Conservation (phyloP, 2,797 vertebrate genomes). For the Trachops cirrhosus region DNA sequence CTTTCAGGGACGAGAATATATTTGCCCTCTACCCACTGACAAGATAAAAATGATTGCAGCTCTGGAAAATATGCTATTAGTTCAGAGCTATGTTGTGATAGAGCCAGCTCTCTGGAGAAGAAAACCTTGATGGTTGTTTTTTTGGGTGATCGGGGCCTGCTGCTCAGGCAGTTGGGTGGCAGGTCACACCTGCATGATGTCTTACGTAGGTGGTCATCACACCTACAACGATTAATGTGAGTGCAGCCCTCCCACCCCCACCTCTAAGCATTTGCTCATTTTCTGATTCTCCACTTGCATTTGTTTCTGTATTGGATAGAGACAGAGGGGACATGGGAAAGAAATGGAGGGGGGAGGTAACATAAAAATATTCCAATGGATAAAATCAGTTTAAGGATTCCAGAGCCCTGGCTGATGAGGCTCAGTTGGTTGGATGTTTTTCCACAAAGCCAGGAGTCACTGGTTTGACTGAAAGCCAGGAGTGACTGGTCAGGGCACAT, state of each 20-base stretch:
- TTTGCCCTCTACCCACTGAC: neutral
- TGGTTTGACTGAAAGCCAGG: neutral
- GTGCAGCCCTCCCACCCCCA: neutral
- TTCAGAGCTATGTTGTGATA: neutral
- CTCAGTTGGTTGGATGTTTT: neutral
- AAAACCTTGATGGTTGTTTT: neutral
- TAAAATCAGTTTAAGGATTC: neutral
- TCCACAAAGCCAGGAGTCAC: neutral
- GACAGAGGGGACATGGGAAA: neutral
- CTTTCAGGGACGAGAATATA: slow-evolving; percentile 4
- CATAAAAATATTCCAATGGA: neutral
- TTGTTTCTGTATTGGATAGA: neutral
- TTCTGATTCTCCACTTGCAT: neutral
- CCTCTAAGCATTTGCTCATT: neutral
- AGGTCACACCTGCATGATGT: neutral
- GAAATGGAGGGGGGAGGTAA: neutral
- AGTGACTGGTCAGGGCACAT: too few relatives aligned
- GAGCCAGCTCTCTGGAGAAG: neutral
- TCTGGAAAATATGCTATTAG: neutral
- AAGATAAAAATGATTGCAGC: neutral
- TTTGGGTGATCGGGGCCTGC: neutral
- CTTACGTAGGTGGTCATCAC: neutral
- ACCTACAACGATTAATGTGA: neutral
- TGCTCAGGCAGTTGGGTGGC: neutral
- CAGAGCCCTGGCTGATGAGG: too few relatives aligned